A percentile compares a stretch with the other conserved stretches of the same genome.
Conservation (phyloP, 2,797 vertebrate genomes). For the Agapornis canus region DNA sequence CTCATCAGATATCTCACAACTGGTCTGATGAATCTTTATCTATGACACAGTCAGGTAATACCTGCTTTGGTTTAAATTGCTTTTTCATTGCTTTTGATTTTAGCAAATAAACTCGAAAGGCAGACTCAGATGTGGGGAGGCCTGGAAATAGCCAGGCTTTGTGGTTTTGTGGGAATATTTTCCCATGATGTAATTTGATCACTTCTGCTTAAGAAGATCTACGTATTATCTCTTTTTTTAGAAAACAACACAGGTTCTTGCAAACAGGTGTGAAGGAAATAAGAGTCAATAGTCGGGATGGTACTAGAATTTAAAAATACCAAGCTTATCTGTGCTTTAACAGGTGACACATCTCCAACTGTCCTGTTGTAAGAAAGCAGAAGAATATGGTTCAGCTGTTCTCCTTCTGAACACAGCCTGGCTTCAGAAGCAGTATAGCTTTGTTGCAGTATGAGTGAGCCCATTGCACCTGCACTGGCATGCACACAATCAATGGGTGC, state of each 20-base stretch:
- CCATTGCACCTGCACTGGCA: background rate
- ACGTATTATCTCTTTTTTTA: background rate
- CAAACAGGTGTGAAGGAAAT: background rate
- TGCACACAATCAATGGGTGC: background rate
- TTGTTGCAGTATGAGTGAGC: background rate
- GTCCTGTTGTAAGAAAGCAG: background rate
- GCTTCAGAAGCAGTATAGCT: background rate
- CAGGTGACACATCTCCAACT: background rate
- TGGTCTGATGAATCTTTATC: slow-evolving; percentile 83
- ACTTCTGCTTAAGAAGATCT: background rate
- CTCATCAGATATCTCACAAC: slow-evolving; percentile 72
- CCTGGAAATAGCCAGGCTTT: background rate
- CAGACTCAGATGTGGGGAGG: background rate
- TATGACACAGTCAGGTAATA: slow-evolving; percentile 80
- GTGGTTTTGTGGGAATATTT: background rate
- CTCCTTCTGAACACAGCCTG: background rate
- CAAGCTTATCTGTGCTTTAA: background rate
- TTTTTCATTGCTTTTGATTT: background rate
- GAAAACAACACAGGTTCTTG: background rate
- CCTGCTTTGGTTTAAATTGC: background rate
- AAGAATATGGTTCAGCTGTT: background rate
- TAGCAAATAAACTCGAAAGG: background rate
- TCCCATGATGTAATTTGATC: background rate
- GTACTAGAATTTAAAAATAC: background rate
- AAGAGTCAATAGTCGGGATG: background rate